Evolutionary conservation across 2,797 vertebrate species (phyloP).

Genomic region (Aselliscus stoliczkanus): DNA sequence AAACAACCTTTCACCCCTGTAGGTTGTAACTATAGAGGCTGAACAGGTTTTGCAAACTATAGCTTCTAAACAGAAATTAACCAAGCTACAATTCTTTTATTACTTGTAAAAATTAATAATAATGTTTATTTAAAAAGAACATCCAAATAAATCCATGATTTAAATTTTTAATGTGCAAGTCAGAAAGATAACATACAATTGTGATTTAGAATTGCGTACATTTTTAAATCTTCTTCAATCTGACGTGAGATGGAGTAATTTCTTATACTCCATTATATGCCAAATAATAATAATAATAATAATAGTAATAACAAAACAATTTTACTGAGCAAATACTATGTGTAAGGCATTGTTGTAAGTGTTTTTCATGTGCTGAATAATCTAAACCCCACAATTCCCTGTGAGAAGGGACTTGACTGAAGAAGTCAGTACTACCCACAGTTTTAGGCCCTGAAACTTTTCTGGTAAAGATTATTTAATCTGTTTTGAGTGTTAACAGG

Average conservation of each 20-base stretch:
- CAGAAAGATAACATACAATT: neutral
- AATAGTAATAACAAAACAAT: neutral
- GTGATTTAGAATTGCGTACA: neutral
- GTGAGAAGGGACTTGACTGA: neutral
- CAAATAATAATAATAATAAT: neutral
- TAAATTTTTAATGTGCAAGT: neutral
- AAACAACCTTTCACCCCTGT: neutral
- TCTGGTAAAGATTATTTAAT: neutral
- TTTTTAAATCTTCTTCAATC: neutral
- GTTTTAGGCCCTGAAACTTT: neutral
- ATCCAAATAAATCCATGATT: neutral
- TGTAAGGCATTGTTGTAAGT: neutral
- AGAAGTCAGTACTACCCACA: neutral
- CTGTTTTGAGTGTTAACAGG: neutral
- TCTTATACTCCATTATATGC: neutral
- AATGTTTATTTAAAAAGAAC: constrained; percentile 19
- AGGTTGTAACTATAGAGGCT: neutral
- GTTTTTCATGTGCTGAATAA: neutral
- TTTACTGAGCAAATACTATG: neutral
- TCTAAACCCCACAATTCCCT: neutral
- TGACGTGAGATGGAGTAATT: neutral
- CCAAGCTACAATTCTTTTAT: neutral
- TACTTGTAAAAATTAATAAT: neutral
- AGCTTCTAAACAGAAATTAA: neutral
- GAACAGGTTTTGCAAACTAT: neutral